These are phyloP conservation scores for Anarhynchus alexandrinus DNA, from an alignment of 2,113 vertebrate genomes.

Conservation along the genomic window DNA sequence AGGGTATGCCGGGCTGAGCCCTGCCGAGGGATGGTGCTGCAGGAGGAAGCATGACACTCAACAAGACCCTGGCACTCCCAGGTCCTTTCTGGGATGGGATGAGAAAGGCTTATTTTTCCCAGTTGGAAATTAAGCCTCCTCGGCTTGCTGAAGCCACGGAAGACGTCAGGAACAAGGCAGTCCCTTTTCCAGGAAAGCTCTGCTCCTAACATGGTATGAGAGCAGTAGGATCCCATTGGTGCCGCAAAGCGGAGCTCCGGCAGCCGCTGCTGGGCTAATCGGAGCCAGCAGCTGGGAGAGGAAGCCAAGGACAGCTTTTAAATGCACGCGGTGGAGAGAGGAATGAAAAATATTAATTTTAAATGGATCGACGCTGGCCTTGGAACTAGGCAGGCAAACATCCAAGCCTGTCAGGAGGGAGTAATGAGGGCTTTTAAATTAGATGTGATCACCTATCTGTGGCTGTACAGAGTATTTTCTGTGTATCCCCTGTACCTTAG, in stretches of 20 bases:
- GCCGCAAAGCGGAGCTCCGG: not conserved
- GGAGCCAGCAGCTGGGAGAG: not conserved
- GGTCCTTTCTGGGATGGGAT: not conserved
- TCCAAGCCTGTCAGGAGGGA: slow-evolving; percentile 52
- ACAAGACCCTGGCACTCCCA: not conserved
- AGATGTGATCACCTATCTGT: slow-evolving; percentile 55
- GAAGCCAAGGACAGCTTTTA: slow-evolving; percentile 7
- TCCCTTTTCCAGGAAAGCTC: slow-evolving; percentile 38
- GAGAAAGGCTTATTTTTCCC: not conserved
- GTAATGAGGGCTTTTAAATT: slow-evolving; percentile 48
- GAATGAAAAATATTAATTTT: slow-evolving; percentile 55
- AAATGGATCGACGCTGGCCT: slow-evolving; percentile 27
- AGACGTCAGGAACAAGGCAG: slow-evolving; percentile 1
- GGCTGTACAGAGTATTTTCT: slow-evolving; percentile 4
- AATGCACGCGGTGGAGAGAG: not conserved
- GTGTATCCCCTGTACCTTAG: not conserved
- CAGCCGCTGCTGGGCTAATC: not conserved
- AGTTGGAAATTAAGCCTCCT: not conserved
- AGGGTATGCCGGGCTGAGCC: fast-evolving
- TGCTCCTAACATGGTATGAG: not conserved
- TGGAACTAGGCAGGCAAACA: slow-evolving; percentile 42
- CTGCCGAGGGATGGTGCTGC: fast-evolving
- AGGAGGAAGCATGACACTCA: not conserved
- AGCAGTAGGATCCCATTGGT: slow-evolving; percentile 16
- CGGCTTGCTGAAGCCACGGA: not conserved